Evolutionary conservation across 1,140 invertebrate species (phyloP).

Genomic region (Lepidurus packardi): DNA sequence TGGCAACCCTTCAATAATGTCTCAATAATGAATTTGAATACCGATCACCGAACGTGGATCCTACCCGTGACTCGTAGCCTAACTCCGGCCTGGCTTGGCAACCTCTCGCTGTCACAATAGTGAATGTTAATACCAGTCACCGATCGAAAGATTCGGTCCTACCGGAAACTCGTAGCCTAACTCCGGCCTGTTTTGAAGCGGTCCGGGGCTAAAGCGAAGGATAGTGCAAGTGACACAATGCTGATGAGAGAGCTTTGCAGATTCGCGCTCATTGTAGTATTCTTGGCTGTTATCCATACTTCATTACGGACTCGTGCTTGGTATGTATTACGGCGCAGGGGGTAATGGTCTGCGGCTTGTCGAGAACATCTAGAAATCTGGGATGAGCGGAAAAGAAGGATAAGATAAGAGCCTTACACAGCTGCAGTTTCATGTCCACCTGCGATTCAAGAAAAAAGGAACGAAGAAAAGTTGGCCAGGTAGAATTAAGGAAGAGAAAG

Average conservation of each 20-base stretch:
- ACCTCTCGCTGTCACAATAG: no score
- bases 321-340: neutral
- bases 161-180: no score
- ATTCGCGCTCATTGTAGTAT: neutral
- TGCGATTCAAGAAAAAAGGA: neutral
- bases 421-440: slow-evolving; percentile 2
- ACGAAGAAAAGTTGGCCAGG: neutral
- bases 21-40: no score
- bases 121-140: no score
- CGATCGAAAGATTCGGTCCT: no score
- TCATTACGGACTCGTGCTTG: neutral
- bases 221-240: no score
- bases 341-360: neutral
- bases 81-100: no score
- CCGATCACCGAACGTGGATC: no score
- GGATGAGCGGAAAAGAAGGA: neutral
- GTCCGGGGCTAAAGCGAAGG: no score
- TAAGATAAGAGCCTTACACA: neutral
- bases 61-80: no score
- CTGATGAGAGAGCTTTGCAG: neutral
- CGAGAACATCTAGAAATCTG: neutral
- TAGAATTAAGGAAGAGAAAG: neutral
- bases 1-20: no score
- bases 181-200: no score
- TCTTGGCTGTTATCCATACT: neutral